phyloP scores from a whole-genome alignment of 2,113 vertebrate species.

The Eublepharis macularius region DNA sequence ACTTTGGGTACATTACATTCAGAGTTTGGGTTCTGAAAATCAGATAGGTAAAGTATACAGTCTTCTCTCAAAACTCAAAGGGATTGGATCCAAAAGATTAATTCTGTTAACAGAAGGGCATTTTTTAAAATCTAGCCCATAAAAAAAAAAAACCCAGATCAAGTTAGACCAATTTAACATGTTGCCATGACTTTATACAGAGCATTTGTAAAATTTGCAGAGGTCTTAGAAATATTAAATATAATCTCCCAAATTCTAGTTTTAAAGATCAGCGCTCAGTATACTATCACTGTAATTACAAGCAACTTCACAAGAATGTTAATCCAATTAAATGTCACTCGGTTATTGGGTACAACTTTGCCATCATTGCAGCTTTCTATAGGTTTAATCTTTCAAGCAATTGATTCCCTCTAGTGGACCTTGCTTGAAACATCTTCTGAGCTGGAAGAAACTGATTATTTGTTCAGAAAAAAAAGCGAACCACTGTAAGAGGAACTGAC shows the following conservation, averaged over 20 bases:
- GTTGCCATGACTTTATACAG: background rate
- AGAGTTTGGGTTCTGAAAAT: background rate
- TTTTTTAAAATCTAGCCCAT: too few species aligned
- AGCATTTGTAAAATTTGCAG: background rate
- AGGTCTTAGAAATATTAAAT: background rate
- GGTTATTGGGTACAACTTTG: constrained; percentile 13
- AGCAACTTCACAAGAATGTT: background rate
- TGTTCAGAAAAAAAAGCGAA: background rate
- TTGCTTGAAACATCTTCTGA: background rate
- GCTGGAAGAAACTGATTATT: background rate
- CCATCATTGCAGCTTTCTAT: background rate
- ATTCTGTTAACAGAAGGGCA: background rate
- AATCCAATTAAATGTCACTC: background rate
- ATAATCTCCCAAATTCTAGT: background rate
- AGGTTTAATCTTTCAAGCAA: background rate
- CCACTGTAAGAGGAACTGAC: background rate
- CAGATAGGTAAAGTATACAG: background rate
- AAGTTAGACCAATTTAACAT: background rate
- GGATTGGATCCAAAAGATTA: background rate
- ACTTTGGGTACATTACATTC: background rate
- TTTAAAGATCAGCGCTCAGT: background rate
- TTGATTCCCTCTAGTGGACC: constrained; percentile 16
- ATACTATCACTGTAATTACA: background rate
- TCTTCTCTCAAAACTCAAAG: background rate
- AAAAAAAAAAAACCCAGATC: too few species aligned